Conservation (phyloP, 2,888 invertebrate species). For the Incurvaria masculella region DNA sequence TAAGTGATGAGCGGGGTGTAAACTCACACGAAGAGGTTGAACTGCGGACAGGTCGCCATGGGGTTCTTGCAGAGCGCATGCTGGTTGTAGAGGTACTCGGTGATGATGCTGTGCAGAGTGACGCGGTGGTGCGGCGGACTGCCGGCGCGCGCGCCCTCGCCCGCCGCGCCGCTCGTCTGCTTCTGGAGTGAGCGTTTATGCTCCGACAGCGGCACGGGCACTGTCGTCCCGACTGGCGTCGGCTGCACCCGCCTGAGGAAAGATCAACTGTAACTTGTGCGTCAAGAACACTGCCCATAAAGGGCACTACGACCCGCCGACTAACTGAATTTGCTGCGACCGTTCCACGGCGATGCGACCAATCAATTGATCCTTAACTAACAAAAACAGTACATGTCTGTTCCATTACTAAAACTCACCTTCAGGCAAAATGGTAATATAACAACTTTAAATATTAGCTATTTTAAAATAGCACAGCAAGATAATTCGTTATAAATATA, state of each 20-base stretch:
- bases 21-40: constrained; percentile 84
- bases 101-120: constrained; percentile 88
- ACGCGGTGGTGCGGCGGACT: constrained; percentile 41
- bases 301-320: no score
- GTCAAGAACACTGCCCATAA: no score
- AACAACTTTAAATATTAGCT: no score
- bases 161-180: constrained; percentile 35
- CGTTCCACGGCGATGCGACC: no score
- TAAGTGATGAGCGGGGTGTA: neutral
- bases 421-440: no score
- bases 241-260: constrained; percentile 18
- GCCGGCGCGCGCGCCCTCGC: constrained; percentile 29
- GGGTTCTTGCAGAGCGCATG: constrained; percentile 98
- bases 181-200: constrained; percentile 54
- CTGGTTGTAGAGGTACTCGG: constrained; percentile 95
- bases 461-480: no score
- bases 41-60: constrained; percentile 95
- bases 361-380: no score
- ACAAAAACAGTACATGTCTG: no score
- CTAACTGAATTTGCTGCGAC: no score
- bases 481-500: no score
- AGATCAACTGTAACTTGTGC: no score
- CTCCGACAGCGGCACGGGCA: constrained; percentile 11
- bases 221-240: constrained; percentile 14
- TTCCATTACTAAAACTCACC: no score